Base-by-base conservation (phyloP, 2,113 vertebrate genomes). In the Panthera leo region DNA sequence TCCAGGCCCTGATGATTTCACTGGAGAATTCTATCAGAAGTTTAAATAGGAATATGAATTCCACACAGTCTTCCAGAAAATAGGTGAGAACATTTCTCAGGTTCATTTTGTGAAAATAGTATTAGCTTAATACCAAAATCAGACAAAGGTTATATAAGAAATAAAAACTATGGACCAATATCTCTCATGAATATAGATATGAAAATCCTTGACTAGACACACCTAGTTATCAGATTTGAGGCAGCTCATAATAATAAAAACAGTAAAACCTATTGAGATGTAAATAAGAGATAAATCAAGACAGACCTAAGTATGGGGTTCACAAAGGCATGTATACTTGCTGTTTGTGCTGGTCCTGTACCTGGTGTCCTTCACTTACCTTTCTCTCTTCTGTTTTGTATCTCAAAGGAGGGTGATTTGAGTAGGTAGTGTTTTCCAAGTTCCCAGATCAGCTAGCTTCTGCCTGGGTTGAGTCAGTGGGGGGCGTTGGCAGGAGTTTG, bases 251-350 rank as follows among this genome's bases (percentile, higher is more conserved):
- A 85, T 36, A 48, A 53, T 93, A 61, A 29, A 78, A 84, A 84
- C 29, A 61, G 84, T 15, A 76, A 45, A 93, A 89, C 13, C 19
- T 75, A 68, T 12, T 75, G 36, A 90, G 92, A 27, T 94, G 25
- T 61, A 68, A 91, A 86, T 61, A 91, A 86, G 61, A 71, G 67
- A 27, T 36, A 94, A 92, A 70, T 85, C 29, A 86, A 95, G 51
- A 63, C n/a, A 29, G 34, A 19, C 70, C 2, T 85, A 55, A 82
- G 10, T 68, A 67, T 79, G 11, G 42, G 6, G 31, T 48, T 18
- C 39, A 15, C 2, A 23, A 91, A 67, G 39, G 36, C 36, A 25
- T 39, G 48, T 68, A 25, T 51, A 34, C 83, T 58, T 68, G 58
- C 25, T 68, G 55, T 93, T 83, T 73, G n/a, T 92, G 70, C 12